Percentiles rank a stretch among this genome's conserved stretches.
Evolutionary conservation across 2,888 invertebrate genomes (phyloP).

Genomic region (Corbicula japonica): DNA sequence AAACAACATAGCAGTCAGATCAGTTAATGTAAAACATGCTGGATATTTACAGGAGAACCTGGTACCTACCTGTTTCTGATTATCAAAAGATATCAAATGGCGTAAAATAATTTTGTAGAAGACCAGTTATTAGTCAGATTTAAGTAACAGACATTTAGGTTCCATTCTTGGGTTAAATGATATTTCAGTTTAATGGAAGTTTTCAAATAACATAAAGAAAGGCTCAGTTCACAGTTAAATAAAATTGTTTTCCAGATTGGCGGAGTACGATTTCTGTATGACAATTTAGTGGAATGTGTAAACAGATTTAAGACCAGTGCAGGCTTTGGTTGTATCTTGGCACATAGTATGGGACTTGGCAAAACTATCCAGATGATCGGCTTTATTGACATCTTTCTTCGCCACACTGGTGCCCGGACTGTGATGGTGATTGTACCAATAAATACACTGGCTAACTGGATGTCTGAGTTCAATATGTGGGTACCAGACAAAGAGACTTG

Average conservation of each 20-base stretch:
- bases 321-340: conserved; percentile 99
- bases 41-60: no score
- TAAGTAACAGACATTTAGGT: no score
- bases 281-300: conserved; percentile 98
- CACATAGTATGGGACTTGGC: conserved; percentile 99
- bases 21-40: no score
- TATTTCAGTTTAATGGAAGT: no score
- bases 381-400: conserved; percentile 97
- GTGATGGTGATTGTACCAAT: conserved; percentile 99
- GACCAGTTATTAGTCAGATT: no score
- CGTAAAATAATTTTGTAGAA: no score
- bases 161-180: no score
- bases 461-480: conserved; percentile 99
- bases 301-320: conserved; percentile 93
- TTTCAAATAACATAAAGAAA: no score
- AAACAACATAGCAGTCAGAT: no score
- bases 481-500: conserved; percentile 89
- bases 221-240: no score
- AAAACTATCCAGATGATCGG: conserved; percentile 97
- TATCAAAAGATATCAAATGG: no score
- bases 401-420: conserved; percentile 95
- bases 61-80: no score
- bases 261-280: conserved; percentile 97
- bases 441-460: conserved; percentile 99
- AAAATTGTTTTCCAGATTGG: conserved; percentile 90